phyloP scores from a whole-genome alignment of 2,888 invertebrate species.

The Troides aeacus region DNA sequence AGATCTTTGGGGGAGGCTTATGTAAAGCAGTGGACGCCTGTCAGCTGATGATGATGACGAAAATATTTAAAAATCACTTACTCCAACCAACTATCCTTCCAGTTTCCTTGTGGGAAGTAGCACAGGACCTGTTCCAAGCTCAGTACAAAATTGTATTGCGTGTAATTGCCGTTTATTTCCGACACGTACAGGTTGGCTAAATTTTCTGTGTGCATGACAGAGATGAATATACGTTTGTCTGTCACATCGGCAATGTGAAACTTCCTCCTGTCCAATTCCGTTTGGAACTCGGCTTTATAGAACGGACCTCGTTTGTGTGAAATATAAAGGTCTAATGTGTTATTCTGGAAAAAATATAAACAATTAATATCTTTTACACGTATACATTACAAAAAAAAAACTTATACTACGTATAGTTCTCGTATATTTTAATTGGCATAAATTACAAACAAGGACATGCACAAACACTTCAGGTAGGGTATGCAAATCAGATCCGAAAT shows the following conservation, averaged over 20 bases:
- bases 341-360: conserved; percentile 52
- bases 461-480: too few species aligned
- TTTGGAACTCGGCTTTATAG: conserved; percentile 87
- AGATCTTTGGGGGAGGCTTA: too few species aligned
- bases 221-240: conserved; percentile 88
- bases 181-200: conserved; percentile 91
- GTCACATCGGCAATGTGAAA: conserved; percentile 93
- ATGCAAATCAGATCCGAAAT: too few species aligned
- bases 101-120: conserved; percentile 90
- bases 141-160: conserved; percentile 85
- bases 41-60: too few species aligned
- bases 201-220: conserved; percentile 87
- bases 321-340: conserved; percentile 84
- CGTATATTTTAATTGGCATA: background rate
- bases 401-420: background rate
- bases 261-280: conserved; percentile 82
- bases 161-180: conserved; percentile 82
- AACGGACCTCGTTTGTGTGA: conserved; percentile 87
- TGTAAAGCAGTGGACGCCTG: too few species aligned
- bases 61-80: conserved; percentile 67
- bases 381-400: too few species aligned
- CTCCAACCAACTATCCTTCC: conserved; percentile 91
- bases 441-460: too few species aligned
- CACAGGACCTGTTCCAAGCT: conserved; percentile 90
- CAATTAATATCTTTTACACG: background rate